phyloP scores from a whole-genome alignment of 2,888 invertebrate species.

The Macaria liturata region DNA sequence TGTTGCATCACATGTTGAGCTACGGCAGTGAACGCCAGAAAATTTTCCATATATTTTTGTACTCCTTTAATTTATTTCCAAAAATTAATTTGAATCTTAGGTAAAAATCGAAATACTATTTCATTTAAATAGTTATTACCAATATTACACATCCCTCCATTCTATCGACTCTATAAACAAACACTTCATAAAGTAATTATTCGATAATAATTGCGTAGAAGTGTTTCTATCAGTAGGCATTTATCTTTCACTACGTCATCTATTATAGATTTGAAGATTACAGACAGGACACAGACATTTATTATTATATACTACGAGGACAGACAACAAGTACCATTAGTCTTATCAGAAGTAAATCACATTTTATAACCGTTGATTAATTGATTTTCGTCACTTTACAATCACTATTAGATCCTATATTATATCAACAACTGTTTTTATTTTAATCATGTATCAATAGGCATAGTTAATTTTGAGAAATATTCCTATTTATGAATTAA shows the following conservation, averaged over 20 bases:
- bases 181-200: conserved; percentile 20
- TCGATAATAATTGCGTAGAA: conserved; percentile 24
- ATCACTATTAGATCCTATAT: too few species aligned
- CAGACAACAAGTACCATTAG: conserved; percentile 12
- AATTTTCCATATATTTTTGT: conserved; percentile 9
- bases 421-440: too few species aligned
- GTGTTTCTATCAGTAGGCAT: conserved; percentile 1
- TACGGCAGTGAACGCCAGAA: conserved; percentile 9
- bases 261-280: too few species aligned
- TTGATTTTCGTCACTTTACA: too few species aligned
- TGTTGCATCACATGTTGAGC: conserved; percentile 23
- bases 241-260: too few species aligned
- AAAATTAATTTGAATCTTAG: too few species aligned
- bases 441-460: too few species aligned
- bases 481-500: too few species aligned
- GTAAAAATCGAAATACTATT: too few species aligned
- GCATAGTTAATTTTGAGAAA: too few species aligned
- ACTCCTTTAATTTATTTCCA: conserved; percentile 2
- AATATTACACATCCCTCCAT: too few species aligned
- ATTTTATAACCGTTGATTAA: background rate
- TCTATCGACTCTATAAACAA: background rate
- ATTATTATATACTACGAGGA: conserved; percentile 3
- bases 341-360: conserved; percentile 24
- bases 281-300: conserved; percentile 5
- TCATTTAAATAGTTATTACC: too few species aligned